phyloP scores from a whole-genome alignment of 2,888 invertebrate genomes.

The Elmis aenea region DNA sequence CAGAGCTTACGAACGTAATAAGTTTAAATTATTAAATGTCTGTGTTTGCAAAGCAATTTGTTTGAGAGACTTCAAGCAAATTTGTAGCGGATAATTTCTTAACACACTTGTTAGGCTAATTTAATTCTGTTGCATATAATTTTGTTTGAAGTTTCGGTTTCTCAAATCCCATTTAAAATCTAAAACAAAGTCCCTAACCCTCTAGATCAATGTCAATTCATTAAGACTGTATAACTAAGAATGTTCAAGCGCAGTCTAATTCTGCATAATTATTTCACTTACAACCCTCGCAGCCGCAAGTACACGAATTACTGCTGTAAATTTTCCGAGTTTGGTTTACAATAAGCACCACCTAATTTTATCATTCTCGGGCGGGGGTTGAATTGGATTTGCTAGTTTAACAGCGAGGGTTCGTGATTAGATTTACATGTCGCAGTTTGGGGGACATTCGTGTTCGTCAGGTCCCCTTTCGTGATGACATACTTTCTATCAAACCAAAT shows the following conservation, averaged over 20 bases:
- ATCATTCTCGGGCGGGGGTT: slow-evolving; percentile 46
- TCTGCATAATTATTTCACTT: slow-evolving; percentile 47
- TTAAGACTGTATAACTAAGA: slow-evolving; percentile 41
- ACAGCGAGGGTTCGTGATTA: slow-evolving; percentile 47
- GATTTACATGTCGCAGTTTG: slow-evolving; percentile 47
- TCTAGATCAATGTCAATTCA: slow-evolving; percentile 46
- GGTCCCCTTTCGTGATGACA: slow-evolving; percentile 38
- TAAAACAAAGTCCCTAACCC: slow-evolving; percentile 40
- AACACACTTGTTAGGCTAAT: not conserved
- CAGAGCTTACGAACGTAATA: too few species aligned
- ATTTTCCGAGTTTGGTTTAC: slow-evolving; percentile 53
- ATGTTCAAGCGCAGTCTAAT: slow-evolving; percentile 44
- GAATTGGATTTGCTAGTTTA: slow-evolving; percentile 51
- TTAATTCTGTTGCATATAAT: not conserved
- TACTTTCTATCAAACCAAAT: slow-evolving; percentile 42
- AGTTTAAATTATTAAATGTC: too few species aligned
- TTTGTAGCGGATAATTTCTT: too few species aligned
- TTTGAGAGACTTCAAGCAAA: not conserved
- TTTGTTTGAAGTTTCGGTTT: slow-evolving; percentile 13
- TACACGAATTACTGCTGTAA: slow-evolving; percentile 47
- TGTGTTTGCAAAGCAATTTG: too few species aligned
- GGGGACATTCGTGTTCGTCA: slow-evolving; percentile 28
- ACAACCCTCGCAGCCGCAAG: slow-evolving; percentile 41
- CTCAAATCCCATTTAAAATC: slow-evolving; percentile 40
- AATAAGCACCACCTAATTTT: slow-evolving; percentile 51